Evolutionary conservation across 2,888 invertebrate genomes (phyloP), one percentile per base, ranked within the genome.

Genomic region (Mythimna impura): DNA sequence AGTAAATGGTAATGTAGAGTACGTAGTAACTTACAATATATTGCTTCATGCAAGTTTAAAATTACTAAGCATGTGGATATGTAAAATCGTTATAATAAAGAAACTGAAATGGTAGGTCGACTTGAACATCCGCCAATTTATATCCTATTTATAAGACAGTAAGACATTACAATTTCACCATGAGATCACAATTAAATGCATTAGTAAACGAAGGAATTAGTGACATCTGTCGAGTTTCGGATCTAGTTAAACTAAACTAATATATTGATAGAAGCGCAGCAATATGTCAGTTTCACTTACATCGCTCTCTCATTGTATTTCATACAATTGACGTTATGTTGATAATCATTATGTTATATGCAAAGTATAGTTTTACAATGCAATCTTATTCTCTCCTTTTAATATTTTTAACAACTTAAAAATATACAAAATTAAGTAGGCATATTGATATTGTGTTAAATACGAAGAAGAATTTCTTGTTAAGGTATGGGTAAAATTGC

Each of bases 311-410:
- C 86, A 94, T 94, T 95, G 96, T 95, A 95, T 96, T 93, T 88
- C 79, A 95, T 96, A 96, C 96, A 96, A 95, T 94, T 93, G 95
- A 94, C 94, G 89, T 90, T 89, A 73, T 88, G 86, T 89, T 90
- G 89, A 89, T 89, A 89, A 77, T 81, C 61, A 84, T 79, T 65
- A 90, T 81, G 89, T 89, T 90, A 91, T 71, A 85, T 93, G 95
- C 94, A 94, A 93, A 94, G 93, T 93, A 93, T 91, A 92, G 86
- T 89, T 91, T 90, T 88, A 93, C 92, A 89, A 93, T 94, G 95
- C 95, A 95, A 96, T 96, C 96, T 96, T 96, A 93, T 95, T 95
- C 95, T 96, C 96, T 96, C 95, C 95, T 95, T 94, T 52, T 93
- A 89, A 88, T 90, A 91, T 93, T 89, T 89, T 93, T 92, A 94